These are phyloP conservation scores for Drosophila dives DNA, from an alignment of 2,888 invertebrate species.

Conservation along the genomic window DNA sequence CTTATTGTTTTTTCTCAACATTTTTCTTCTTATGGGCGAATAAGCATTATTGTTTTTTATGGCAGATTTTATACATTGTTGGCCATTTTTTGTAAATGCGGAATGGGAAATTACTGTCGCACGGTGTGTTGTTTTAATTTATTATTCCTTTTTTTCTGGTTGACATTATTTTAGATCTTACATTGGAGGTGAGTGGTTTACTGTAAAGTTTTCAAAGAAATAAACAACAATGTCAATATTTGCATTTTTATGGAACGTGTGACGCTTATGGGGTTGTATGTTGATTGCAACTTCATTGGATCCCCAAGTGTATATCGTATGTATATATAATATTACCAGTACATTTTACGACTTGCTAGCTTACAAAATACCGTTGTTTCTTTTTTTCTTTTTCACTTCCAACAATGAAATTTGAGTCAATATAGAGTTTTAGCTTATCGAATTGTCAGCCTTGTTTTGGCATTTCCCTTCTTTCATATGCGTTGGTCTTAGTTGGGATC, in stretches of 20 bases:
- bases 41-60: neutral
- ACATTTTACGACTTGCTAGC: constrained; percentile 37
- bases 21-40: neutral
- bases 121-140: constrained; percentile 13
- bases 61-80: neutral
- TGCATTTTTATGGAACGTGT: neutral
- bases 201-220: neutral
- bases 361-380: constrained; percentile 13
- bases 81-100: neutral
- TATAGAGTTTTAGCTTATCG: constrained; percentile 31
- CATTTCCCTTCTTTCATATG: constrained; percentile 28
- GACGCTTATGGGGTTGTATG: constrained; percentile 10
- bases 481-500: constrained; percentile 25
- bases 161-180: neutral
- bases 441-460: constrained; percentile 19
- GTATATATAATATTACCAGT: constrained; percentile 31
- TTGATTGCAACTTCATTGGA: constrained; percentile 29
- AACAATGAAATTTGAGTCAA: constrained; percentile 11
- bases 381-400: constrained; percentile 1
- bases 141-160: neutral
- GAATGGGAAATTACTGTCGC: neutral
- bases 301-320: constrained; percentile 6
- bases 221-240: neutral
- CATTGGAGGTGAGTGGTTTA: neutral
- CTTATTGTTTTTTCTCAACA: neutral